Evolutionary conservation across 2,113 vertebrate species (phyloP), one percentile per base, ranked within the genome.

Genomic region (Pomatorhinus ruficollis): DNA sequence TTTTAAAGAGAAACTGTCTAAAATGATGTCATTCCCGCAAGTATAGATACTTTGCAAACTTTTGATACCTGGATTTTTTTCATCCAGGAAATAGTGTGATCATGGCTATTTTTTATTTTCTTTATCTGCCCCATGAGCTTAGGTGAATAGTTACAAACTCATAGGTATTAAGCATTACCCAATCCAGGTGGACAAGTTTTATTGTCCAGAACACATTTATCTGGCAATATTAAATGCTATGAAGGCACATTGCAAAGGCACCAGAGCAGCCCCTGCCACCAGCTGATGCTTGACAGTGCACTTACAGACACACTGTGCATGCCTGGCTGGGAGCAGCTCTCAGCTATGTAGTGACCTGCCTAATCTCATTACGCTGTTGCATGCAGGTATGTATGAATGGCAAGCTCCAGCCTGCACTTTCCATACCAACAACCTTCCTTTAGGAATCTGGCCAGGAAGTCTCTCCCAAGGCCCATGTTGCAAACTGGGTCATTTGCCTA

Each of bases 331-430:
- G 95, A 97, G 79, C 94, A 92, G 68, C 91, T 78, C 94, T 64
- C 80, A 95, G 89, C 69, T 97, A n/a, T 95, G 96, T 7, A 95
- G 91, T 71, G 80, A 97, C 93, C 96, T 95, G 96, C 89, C 94
- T 91, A 95, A 96, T 97, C 96, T 94, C 80, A 94, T 96, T 91
- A 89, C 0, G 13, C 84, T 89, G 44, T 87, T 95, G 93, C 89
- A 95, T 65, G 74, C 96, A 96, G 93, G 95, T 96, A 96, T 97
- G 96, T 91, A 76, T 33, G 65, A 79, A 87, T 74, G 81, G 57
- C 96, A 96, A 84, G 96, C 94, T 96, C 69, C 91, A 95, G 93
- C 95, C 91, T 96, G 96, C 66, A 50, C 61, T 39, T 76, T 33
- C 91, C 65, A 89, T 79, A 87, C 74, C 83, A 89, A 79, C 49